A percentile compares a stretch with the other conserved stretches of the same genome.
Conservation (phyloP, 53 echinoderm and acorn worm species). For the Patiria pectinifera region DNA sequence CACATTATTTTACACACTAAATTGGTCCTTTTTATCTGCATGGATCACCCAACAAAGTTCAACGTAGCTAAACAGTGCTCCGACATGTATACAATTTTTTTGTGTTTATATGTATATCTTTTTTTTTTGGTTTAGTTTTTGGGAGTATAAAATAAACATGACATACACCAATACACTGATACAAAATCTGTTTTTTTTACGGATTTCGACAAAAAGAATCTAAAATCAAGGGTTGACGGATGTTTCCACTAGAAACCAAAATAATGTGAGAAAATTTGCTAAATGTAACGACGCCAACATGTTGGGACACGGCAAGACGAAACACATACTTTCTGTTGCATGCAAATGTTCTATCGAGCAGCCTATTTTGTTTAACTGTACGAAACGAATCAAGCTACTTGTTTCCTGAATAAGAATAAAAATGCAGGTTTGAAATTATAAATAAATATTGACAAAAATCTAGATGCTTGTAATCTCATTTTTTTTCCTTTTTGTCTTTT, state of each 20-base stretch:
- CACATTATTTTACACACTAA: neutral
- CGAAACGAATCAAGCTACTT: neutral
- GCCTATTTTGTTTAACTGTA: neutral
- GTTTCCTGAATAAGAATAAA: neutral
- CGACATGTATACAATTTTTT: neutral
- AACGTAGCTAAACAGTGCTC: neutral
- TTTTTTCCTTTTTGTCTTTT: too few relatives aligned
- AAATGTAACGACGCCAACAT: neutral
- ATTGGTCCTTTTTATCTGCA: constrained; percentile 45
- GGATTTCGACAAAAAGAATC: neutral
- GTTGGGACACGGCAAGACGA: neutral
- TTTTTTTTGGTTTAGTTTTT: neutral
- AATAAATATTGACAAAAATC: neutral
- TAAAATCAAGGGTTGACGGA: neutral
- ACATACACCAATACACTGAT: neutral
- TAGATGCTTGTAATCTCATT: too few relatives aligned
- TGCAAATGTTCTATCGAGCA: neutral
- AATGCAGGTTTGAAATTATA: neutral
- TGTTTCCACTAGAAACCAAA: neutral
- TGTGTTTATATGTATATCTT: neutral
- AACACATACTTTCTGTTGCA: neutral
- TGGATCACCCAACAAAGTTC: constrained; percentile 1
- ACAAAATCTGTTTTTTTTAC: neutral
- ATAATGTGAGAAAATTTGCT: neutral
- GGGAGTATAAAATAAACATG: neutral